Base-by-base conservation (phyloP, 2,888 invertebrate species). In the Acronicta psi region DNA sequence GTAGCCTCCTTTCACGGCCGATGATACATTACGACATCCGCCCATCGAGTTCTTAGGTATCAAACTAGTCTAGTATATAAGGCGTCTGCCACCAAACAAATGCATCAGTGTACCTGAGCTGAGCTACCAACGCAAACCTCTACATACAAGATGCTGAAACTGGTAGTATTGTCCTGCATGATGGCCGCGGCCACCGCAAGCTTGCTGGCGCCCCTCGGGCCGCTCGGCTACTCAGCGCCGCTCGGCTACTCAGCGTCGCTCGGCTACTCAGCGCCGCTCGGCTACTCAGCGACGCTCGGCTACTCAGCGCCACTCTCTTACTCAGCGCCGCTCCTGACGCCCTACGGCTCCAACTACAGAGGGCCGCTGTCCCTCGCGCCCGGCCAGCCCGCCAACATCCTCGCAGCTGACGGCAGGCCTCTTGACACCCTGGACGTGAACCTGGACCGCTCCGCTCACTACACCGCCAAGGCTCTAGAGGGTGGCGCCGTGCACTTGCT, bases 141-240 rank as follows among this genome's bases (percentile, higher is more conserved):
- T 82, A 47, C 69, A 77, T 25, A 50, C 86, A 91, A 80, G 76
- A 94, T 94, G 94, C 81, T 93, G 86, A 93, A 93, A 81, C 85
- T 93, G 94, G 95, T 95, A 93, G 95, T 95, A 88, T 95, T 96
- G 92, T 95, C 94, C 82, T 95, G 95, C 89, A 83, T 95, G 79
- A 78, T 96, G 86, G 95, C 95, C 77, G 89, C 94, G 70, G 95
- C 93, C 69, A 88, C 93, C 59, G 95, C 95, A 13, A 56, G 79
- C 55, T 65, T 67, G 31, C 62, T 56, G 51, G 50, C 75, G 6
- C 76, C 82, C 13, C 42, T 67, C 25, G 80, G 81, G 10, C 75
- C 85, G 5, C 42, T 80, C 29, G 81, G 83, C n/a, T 84, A 86
- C 77, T 49, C 80, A 18, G 59, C 85, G 37, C 74, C 29, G 11